These are phyloP conservation scores for Macquaria ambigua DNA, from an alignment of 2,113 vertebrate genomes.

Conservation along the genomic window DNA sequence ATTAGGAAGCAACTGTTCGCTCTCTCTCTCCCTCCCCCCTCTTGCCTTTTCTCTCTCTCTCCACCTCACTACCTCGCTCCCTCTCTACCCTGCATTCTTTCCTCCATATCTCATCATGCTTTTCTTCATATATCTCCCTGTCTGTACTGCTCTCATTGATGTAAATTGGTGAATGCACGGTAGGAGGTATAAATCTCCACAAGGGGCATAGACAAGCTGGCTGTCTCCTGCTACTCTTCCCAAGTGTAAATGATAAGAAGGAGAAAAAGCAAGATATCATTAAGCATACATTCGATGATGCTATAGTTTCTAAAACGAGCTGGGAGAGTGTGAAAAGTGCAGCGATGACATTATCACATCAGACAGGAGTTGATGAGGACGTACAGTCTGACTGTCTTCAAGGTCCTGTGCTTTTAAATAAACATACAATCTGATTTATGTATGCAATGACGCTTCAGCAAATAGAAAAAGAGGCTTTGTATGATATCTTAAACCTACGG, in stretches of 20 bases:
- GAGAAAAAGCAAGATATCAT: constrained; percentile 31
- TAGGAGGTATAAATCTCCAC: constrained; percentile 54
- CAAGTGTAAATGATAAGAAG: constrained; percentile 37
- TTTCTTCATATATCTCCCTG: constrained; percentile 48
- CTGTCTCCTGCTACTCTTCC: constrained; percentile 26
- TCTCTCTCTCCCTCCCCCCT: constrained; percentile 30
- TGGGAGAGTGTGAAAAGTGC: constrained; percentile 32
- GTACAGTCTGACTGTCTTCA: constrained; percentile 1
- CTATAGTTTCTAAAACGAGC: constrained; percentile 16
- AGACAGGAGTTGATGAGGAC: constrained; percentile 22
- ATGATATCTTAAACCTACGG: constrained; percentile 12
- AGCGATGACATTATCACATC: constrained; percentile 22
- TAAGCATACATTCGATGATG: constrained; percentile 16
- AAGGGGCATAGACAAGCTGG: constrained; percentile 39
- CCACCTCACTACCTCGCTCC: constrained; percentile 15
- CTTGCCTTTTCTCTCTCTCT: constrained; percentile 8
- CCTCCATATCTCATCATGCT: constrained; percentile 59
- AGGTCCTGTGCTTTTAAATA: constrained; percentile 10
- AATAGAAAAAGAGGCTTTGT: constrained; percentile 10
- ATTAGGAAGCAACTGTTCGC: constrained; percentile 80
- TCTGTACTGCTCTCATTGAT: constrained; percentile 59
- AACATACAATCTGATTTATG: constrained; percentile 14
- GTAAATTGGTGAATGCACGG: constrained; percentile 62
- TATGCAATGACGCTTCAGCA: constrained; percentile 31
- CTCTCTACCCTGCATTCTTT: constrained; percentile 44